A percentile compares a stretch with the other conserved stretches of the same genome.
phyloP scores from a whole-genome alignment of 2,113 vertebrate species.

The Dromas ardeola region DNA sequence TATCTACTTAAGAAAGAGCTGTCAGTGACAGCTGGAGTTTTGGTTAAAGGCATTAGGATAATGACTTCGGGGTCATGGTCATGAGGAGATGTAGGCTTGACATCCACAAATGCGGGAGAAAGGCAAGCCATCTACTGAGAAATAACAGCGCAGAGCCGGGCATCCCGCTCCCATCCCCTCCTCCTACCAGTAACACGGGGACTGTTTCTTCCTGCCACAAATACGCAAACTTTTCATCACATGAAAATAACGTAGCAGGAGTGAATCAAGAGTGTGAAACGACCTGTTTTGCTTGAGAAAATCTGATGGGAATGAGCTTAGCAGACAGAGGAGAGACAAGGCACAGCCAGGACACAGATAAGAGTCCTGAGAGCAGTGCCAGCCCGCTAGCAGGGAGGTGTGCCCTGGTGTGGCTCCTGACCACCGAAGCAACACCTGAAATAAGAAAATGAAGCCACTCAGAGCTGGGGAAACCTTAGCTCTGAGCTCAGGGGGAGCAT shows the following conservation, averaged over 20 bases:
- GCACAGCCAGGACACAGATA: neutral
- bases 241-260: fast-evolving
- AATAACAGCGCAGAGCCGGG: neutral
- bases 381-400: neutral
- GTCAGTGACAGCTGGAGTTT: constrained; percentile 41
- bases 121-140: neutral
- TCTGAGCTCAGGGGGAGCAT: neutral
- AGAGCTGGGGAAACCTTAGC: neutral
- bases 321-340: neutral
- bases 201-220: neutral
- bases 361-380: neutral
- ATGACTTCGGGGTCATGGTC: neutral
- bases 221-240: neutral
- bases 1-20: constrained; percentile 37
- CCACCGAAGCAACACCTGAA: neutral
- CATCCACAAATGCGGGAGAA: neutral
- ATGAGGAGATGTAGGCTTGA: neutral
- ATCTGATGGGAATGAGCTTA: fast-evolving
- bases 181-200: neutral
- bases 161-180: neutral
- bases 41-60: constrained; percentile 32
- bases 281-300: neutral
- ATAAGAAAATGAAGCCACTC: neutral
- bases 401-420: neutral
- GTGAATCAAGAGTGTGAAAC: neutral